phyloP scores from a whole-genome alignment of 2,113 vertebrate genomes.

The Peucedramus taeniatus region DNA sequence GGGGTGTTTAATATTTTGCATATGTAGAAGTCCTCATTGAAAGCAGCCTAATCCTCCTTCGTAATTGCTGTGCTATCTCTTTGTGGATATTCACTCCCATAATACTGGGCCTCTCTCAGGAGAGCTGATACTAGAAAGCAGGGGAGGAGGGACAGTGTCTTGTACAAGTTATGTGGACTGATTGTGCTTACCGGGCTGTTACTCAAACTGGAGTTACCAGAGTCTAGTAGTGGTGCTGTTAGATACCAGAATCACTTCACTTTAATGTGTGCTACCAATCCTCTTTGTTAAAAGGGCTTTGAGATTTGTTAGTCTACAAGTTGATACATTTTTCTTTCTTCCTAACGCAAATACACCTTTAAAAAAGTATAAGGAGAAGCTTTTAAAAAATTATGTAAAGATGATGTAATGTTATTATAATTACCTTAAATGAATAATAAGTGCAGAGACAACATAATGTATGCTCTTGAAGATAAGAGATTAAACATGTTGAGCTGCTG shows the following conservation, averaged over 20 bases:
- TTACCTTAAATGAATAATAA: accelerated
- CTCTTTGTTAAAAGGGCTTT: background rate
- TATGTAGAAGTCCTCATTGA: background rate
- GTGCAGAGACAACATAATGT: background rate
- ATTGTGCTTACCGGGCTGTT: background rate
- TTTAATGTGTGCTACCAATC: background rate
- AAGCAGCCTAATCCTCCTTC: background rate
- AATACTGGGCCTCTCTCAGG: background rate
- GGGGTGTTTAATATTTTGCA: background rate
- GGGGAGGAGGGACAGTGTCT: background rate
- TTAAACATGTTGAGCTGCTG: background rate
- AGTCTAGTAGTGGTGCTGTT: background rate
- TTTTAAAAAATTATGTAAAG: background rate
- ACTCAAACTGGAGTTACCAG: background rate
- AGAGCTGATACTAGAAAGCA: background rate
- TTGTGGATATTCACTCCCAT: background rate
- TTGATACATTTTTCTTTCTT: background rate
- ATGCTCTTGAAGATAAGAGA: background rate
- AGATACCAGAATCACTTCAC: background rate
- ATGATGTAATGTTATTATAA: background rate
- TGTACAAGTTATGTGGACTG: background rate
- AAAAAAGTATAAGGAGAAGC: background rate
- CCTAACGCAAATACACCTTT: background rate
- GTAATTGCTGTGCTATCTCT: background rate
- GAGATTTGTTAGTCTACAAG: background rate